phyloP scores from a whole-genome alignment of 1,140 invertebrate species.

The Lysiphlebus fabarum region DNA sequence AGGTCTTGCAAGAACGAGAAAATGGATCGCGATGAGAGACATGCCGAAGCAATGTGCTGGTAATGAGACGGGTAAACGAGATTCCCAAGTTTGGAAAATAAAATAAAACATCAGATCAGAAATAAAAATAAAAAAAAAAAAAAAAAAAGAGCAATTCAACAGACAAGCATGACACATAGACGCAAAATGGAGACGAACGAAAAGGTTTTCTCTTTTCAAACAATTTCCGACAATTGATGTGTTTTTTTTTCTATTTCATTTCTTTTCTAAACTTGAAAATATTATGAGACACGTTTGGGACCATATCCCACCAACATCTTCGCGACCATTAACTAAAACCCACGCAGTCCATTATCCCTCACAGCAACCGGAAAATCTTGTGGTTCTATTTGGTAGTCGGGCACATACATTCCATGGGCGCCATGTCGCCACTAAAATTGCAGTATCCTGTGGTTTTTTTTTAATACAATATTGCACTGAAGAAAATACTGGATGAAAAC shows the following conservation, averaged over 20 bases:
- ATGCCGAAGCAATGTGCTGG: neutral
- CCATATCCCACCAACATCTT: constrained; percentile 17
- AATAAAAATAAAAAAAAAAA: neutral
- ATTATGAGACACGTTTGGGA: neutral
- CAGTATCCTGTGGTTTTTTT: constrained; percentile 13
- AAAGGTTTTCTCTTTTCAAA: no score
- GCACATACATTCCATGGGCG: constrained; percentile 4
- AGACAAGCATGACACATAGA: neutral
- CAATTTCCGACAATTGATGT: no score
- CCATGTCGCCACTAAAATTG: constrained; percentile 14
- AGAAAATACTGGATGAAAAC: no score
- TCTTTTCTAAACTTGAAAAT: constrained; percentile 9
- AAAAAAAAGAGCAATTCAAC: constrained; percentile 1
- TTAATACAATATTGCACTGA: no score
- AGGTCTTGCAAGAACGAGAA: constrained; percentile 2
- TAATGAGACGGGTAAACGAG: constrained; percentile 23
- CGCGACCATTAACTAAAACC: constrained; percentile 22
- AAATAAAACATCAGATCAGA: neutral
- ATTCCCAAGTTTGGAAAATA: neutral
- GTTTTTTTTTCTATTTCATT: no score
- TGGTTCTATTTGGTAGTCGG: constrained; percentile 10
- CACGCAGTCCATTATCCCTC: constrained; percentile 19
- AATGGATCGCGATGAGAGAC: constrained; percentile 4
- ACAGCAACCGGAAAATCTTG: constrained; percentile 26
- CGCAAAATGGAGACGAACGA: no score